A percentile compares a stretch with the other conserved stretches of the same genome.
These are phyloP conservation scores for Micromys minutus DNA, from an alignment of 2,113 vertebrate species.

Conservation along the genomic window DNA sequence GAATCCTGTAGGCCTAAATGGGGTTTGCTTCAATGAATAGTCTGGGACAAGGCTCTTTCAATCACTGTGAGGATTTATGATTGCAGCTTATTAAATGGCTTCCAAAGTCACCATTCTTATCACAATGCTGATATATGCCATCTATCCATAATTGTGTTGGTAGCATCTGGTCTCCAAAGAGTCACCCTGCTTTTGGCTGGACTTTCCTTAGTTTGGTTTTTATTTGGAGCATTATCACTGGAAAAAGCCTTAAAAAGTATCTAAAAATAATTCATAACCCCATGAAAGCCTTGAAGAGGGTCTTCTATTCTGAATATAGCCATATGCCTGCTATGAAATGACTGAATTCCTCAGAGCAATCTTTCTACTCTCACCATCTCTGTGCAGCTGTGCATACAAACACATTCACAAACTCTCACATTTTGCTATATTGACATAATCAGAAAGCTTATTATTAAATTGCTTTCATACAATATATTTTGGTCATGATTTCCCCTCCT, in stretches of 20 bases:
- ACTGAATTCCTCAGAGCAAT: not conserved
- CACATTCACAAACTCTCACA: not conserved
- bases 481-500: not conserved
- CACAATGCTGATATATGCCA: not conserved
- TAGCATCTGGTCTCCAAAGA: not conserved
- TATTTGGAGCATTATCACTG: not conserved
- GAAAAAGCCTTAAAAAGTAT: constrained; percentile 42
- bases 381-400: not conserved
- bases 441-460: not conserved
- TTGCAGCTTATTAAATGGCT: not conserved
- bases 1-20: constrained; percentile 50
- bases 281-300: constrained; percentile 36
- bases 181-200: not conserved
- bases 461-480: not conserved
- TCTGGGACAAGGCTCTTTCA: not conserved
- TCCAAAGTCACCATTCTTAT: not conserved
- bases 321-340: not conserved
- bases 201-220: constrained; percentile 29
- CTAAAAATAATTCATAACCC: not conserved
- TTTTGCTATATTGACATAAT: not conserved
- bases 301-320: constrained; percentile 3
- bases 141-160: not conserved
- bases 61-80: not conserved
- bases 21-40: constrained; percentile 17
- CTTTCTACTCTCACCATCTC: not conserved